Evolutionary conservation across 2,797 vertebrate species (phyloP).

Genomic region (Spinibarbus caldwelli): DNA sequence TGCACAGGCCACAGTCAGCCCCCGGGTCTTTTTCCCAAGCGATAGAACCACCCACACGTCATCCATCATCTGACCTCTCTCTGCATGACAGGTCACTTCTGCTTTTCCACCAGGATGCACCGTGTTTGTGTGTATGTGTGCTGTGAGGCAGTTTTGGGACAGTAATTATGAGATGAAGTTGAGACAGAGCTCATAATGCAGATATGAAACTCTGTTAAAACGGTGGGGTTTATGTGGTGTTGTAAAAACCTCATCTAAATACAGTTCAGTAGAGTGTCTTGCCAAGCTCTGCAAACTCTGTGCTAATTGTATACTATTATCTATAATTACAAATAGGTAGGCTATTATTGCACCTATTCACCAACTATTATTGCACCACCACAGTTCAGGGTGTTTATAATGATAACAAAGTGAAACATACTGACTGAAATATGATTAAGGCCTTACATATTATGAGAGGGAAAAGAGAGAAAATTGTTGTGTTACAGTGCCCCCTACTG

Average conservation of each 20-base stretch:
- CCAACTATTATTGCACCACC: slow-evolving; percentile 1
- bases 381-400: slow-evolving; percentile 5
- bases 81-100: slow-evolving; percentile 62
- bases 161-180: slow-evolving; percentile 30
- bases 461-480: slow-evolving; percentile 43
- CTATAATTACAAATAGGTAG: slow-evolving; percentile 35
- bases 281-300: slow-evolving; percentile 23
- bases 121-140: slow-evolving; percentile 49
- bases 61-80: slow-evolving; percentile 63
- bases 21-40: slow-evolving; percentile 96
- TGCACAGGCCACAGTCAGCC: slow-evolving; percentile 87
- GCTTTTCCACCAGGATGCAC: slow-evolving; percentile 68
- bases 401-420: slow-evolving; percentile 29
- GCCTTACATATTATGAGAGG: background rate
- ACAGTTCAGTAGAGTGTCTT: background rate
- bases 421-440: slow-evolving; percentile 2
- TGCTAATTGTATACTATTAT: slow-evolving; percentile 29
- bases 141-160: slow-evolving; percentile 5
- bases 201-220: background rate
- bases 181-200: slow-evolving; percentile 22
- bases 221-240: background rate
- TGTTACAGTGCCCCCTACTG: slow-evolving; percentile 82
- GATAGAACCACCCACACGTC: slow-evolving; percentile 73
- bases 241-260: slow-evolving; percentile 19
- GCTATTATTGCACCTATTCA: slow-evolving; percentile 28